phyloP scores from a whole-genome alignment of 2,888 invertebrate genomes.

The Harpalus rubripes region DNA sequence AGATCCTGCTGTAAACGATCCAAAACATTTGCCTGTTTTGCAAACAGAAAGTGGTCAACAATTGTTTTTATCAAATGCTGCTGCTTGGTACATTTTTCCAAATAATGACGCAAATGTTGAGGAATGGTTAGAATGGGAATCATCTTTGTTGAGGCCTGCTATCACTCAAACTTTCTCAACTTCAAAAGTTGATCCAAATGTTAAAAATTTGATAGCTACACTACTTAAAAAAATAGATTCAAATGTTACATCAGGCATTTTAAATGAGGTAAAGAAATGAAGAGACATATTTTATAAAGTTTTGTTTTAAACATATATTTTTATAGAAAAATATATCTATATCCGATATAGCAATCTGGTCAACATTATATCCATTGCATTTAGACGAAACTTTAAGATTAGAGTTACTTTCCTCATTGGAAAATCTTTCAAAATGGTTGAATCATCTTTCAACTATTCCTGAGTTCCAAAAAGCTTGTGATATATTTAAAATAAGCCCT shows the following conservation, averaged over 20 bases:
- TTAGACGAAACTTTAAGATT: conserved; percentile 80
- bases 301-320: background rate
- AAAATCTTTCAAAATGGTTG: conserved; percentile 82
- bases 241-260: conserved; percentile 79
- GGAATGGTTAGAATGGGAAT: conserved; percentile 84
- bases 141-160: conserved; percentile 81
- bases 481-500: conserved; percentile 72
- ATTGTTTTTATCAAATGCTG: conserved; percentile 87
- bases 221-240: conserved; percentile 81
- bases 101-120: conserved; percentile 76
- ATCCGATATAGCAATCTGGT: conserved; percentile 87
- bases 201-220: conserved; percentile 80
- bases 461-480: conserved; percentile 79
- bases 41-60: conserved; percentile 81
- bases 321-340: conserved; percentile 81
- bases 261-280: conserved; percentile 79
- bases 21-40: conserved; percentile 83
- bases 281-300: too few species aligned
- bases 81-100: conserved; percentile 83
- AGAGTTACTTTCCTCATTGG: conserved; percentile 80
- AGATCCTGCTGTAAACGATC: conserved; percentile 79
- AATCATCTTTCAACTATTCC: conserved; percentile 79
- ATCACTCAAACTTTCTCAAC: conserved; percentile 79
- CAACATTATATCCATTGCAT: conserved; percentile 84
- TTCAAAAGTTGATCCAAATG: conserved; percentile 79